Percentiles rank a stretch among this genome's conserved stretches.
These are phyloP conservation scores for Puntigrus tetrazona DNA, from an alignment of 2,113 vertebrate genomes.

Conservation along the genomic window DNA sequence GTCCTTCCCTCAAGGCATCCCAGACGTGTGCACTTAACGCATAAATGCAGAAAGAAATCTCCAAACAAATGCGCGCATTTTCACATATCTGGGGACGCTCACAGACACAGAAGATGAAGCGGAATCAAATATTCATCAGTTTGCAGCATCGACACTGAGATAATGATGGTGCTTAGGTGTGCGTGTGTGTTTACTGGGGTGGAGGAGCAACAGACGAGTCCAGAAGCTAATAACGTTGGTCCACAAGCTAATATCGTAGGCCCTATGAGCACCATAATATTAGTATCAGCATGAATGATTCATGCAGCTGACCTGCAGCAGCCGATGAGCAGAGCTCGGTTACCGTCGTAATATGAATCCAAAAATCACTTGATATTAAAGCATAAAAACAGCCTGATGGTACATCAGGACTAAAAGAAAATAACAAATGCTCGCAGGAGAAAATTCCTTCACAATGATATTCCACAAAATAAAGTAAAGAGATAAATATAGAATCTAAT, in stretches of 20 bases:
- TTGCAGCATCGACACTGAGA: not conserved
- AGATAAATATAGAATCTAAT: not conserved
- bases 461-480: not conserved
- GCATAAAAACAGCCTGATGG: not conserved
- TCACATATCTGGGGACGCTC: not conserved
- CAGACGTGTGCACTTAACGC: not conserved
- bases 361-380: slow-evolving; percentile 13
- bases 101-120: not conserved
- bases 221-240: not conserved
- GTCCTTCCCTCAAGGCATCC: slow-evolving; percentile 3
- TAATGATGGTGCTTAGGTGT: slow-evolving; percentile 7
- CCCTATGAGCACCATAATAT: slow-evolving; percentile 21
- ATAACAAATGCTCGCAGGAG: not conserved
- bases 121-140: slow-evolving; percentile 29
- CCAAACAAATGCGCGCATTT: not conserved
- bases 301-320: slow-evolving; percentile 1
- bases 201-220: not conserved
- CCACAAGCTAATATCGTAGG: not conserved
- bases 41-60: not conserved
- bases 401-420: not conserved
- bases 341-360: not conserved
- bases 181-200: not conserved
- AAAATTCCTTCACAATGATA: not conserved
- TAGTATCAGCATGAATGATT: slow-evolving; percentile 33
- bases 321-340: not conserved